Evolutionary conservation across 2,797 vertebrate genomes (phyloP).

Genomic region (Sardinella longiceps): DNA sequence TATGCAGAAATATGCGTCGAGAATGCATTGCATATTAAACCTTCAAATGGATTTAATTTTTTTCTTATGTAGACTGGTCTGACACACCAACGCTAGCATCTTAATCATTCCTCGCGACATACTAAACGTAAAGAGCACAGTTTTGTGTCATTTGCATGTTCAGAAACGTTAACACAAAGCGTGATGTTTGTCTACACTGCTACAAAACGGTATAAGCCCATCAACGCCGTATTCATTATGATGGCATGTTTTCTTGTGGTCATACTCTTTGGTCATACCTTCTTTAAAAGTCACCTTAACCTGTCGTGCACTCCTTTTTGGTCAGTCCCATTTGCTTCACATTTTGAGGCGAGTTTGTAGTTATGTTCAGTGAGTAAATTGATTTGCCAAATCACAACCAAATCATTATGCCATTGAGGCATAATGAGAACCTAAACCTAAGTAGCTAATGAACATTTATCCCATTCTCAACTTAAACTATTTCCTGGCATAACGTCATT

Average conservation of each 20-base stretch:
- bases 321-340: background rate
- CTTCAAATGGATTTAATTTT: background rate
- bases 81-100: background rate
- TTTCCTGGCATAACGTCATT: slow-evolving; percentile 41
- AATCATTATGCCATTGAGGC: background rate
- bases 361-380: background rate
- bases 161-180: background rate
- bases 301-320: background rate
- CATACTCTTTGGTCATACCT: no score
- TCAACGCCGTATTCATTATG: background rate
- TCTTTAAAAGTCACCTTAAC: background rate
- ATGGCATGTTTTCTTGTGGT: background rate
- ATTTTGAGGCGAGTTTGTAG: background rate
- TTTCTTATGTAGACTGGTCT: background rate
- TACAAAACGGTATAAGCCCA: background rate
- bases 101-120: background rate
- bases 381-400: background rate
- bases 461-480: slow-evolving; percentile 6
- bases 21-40: background rate
- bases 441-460: slow-evolving; percentile 31
- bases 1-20: background rate
- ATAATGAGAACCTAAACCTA: background rate
- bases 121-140: no score
- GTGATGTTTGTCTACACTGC: background rate
- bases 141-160: no score